Evolutionary conservation across 2,888 invertebrate genomes (phyloP).

Genomic region (Rutpela maculata): DNA sequence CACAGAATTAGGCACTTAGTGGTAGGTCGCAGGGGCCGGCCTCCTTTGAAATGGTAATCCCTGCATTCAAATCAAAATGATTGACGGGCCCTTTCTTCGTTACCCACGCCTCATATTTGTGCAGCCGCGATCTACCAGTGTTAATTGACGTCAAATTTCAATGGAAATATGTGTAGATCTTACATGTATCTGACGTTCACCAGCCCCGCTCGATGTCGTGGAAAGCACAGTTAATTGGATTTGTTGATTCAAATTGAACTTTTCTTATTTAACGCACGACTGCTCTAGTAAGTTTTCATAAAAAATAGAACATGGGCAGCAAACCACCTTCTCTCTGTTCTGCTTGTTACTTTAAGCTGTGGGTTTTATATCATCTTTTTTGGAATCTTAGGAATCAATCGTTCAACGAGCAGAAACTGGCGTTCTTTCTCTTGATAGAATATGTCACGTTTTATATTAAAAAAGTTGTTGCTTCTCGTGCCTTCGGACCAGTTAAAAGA

Average conservation of each 20-base stretch:
- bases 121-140: slow-evolving; percentile 60
- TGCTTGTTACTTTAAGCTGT: slow-evolving; percentile 28
- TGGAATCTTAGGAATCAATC: slow-evolving; percentile 28
- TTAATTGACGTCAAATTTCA: slow-evolving; percentile 65
- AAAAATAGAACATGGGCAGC: slow-evolving; percentile 38
- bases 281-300: slow-evolving; percentile 31
- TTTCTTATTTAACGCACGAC: slow-evolving; percentile 44
- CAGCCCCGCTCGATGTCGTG: slow-evolving; percentile 21
- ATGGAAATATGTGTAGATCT: slow-evolving; percentile 42
- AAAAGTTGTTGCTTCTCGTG: slow-evolving; percentile 2
- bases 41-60: slow-evolving; percentile 72
- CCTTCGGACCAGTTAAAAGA: neutral
- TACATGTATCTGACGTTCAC: slow-evolving; percentile 12
- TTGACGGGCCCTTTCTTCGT: slow-evolving; percentile 69
- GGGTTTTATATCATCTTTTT: neutral
- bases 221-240: slow-evolving; percentile 40
- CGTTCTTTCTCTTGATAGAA: slow-evolving; percentile 18
- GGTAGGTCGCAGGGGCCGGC: slow-evolving; percentile 67
- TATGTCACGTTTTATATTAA: slow-evolving; percentile 42
- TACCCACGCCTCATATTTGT: slow-evolving; percentile 60
- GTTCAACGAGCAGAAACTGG: slow-evolving; percentile 18
- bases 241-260: slow-evolving; percentile 37
- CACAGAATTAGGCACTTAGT: slow-evolving; percentile 72
- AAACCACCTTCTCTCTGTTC: slow-evolving; percentile 28
- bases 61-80: slow-evolving; percentile 67